phyloP scores from a whole-genome alignment of 2,888 invertebrate species.

The Pollenia angustigena region DNA sequence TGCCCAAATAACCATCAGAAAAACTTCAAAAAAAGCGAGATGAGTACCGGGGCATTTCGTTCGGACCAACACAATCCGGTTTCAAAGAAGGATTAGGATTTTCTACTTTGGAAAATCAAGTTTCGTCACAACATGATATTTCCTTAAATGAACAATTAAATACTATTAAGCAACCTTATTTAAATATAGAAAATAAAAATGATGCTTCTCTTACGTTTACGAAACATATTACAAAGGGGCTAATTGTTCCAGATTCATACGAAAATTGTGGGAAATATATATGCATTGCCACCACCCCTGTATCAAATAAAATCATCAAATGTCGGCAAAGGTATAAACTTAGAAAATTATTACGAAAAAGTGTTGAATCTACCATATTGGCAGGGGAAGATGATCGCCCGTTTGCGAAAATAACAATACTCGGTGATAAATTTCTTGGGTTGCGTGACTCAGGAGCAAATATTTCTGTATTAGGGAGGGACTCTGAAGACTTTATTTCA shows the following conservation, averaged over 20 bases:
- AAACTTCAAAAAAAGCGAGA: conserved; percentile 37
- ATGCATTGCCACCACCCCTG: too few species aligned
- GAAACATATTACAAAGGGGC: too few species aligned
- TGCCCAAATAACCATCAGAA: conserved; percentile 34
- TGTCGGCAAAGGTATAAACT: not conserved
- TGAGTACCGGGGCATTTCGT: conserved; percentile 39
- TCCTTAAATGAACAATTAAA: too few species aligned
- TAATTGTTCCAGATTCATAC: too few species aligned
- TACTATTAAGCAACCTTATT: too few species aligned
- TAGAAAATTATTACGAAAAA: not conserved
- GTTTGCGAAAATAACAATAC: conserved; percentile 19
- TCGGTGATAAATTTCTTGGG: not conserved
- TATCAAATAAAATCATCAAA: not conserved
- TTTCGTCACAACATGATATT: too few species aligned
- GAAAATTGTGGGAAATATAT: too few species aligned
- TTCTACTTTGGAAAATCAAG: not conserved
- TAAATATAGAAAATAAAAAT: too few species aligned
- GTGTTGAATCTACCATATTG: not conserved
- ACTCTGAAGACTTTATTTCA: not conserved
- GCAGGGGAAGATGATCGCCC: conserved; percentile 13
- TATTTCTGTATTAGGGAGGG: conserved; percentile 42
- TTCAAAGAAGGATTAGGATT: not conserved
- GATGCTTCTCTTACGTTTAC: too few species aligned
- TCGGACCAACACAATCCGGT: conserved; percentile 17
- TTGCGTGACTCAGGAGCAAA: conserved; percentile 30